phyloP scores from a whole-genome alignment of 2,113 vertebrate species.

The Ceratotherium simum region DNA sequence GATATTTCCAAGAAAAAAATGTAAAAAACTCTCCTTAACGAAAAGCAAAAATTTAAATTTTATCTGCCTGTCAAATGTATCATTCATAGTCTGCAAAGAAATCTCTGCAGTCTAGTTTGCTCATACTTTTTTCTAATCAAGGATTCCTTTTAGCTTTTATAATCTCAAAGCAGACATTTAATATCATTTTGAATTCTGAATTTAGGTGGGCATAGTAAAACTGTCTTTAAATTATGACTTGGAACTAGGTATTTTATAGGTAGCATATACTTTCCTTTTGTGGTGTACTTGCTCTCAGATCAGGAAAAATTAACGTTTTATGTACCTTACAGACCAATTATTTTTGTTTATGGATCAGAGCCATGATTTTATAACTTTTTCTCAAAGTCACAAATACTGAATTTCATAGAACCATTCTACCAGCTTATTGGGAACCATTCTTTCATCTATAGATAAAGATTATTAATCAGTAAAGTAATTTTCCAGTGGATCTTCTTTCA shows the following conservation, averaged over 20 bases:
- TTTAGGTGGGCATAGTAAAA: conserved; percentile 60
- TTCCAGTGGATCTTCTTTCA: background rate
- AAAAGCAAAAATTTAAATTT: conserved; percentile 24
- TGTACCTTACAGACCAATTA: conserved; percentile 34
- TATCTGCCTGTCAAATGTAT: background rate
- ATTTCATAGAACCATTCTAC: background rate
- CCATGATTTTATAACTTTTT: conserved; percentile 43
- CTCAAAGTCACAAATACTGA: conserved; percentile 5
- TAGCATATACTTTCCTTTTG: conserved; percentile 60
- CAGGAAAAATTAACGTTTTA: conserved; percentile 60
- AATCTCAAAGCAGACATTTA: conserved; percentile 59
- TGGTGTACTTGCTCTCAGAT: conserved; percentile 43
- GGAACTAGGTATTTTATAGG: conserved; percentile 59
- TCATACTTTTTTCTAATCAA: background rate
- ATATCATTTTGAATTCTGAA: conserved; percentile 47
- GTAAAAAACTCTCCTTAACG: background rate
- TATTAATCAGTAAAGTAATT: background rate
- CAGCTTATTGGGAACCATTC: background rate
- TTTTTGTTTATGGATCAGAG: conserved; percentile 41
- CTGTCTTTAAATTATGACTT: conserved; percentile 56
- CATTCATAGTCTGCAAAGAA: conserved; percentile 37
- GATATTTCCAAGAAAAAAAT: background rate
- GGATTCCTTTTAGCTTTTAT: background rate
- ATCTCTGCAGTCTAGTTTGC: background rate
- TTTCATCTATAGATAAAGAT: background rate